Conservation (phyloP, 1,140 invertebrate species). For the Spodoptera frugiperda region DNA sequence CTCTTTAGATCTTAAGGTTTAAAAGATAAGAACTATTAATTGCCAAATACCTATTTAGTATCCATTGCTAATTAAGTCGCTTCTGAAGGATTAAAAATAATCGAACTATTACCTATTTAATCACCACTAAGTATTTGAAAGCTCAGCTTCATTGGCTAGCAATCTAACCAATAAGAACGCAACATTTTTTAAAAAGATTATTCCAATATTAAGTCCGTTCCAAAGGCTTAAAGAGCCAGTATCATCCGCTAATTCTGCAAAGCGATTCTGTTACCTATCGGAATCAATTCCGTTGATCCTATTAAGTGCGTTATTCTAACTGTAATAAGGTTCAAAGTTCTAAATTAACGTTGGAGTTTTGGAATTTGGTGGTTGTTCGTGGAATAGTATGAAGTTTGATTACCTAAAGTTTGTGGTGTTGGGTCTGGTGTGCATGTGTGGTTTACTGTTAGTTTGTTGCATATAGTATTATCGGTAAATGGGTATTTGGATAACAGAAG, state of each 20-base stretch:
- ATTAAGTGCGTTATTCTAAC: slow-evolving; percentile 14
- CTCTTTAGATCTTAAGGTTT: too few species aligned
- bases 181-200: not conserved
- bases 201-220: not conserved
- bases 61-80: too few species aligned
- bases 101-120: too few species aligned
- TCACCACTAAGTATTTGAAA: not conserved
- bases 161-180: slow-evolving; percentile 1
- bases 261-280: slow-evolving; percentile 17
- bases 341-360: slow-evolving; percentile 1
- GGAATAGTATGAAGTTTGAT: not conserved
- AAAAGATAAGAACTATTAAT: too few species aligned
- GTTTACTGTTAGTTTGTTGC: too few species aligned
- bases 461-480: too few species aligned
- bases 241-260: slow-evolving; percentile 14
- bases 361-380: slow-evolving; percentile 12
- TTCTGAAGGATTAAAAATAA: too few species aligned
- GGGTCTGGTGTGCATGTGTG: too few species aligned
- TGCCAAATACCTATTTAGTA: too few species aligned
- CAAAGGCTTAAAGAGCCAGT: not conserved
- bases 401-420: not conserved
- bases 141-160: not conserved
- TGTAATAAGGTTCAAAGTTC: not conserved
- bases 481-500: too few species aligned
- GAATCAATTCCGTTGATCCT: slow-evolving; percentile 26